Evolutionary conservation across 2,113 vertebrate species (phyloP).

Genomic region (Kobus ellipsiprymnus): DNA sequence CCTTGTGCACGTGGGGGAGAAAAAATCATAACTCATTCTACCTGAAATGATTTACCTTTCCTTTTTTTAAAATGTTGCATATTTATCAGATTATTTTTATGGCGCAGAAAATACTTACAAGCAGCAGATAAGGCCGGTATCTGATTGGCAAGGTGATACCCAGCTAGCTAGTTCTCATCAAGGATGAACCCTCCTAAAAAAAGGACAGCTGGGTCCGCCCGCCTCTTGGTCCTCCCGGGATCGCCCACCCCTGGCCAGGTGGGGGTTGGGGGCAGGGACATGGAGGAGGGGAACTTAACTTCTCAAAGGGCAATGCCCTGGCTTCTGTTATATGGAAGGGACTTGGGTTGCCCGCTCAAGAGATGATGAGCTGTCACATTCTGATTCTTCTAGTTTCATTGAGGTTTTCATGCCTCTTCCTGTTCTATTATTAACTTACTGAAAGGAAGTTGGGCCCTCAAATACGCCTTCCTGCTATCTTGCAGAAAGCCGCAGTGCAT

Average conservation of each 20-base stretch:
- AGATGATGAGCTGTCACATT: neutral
- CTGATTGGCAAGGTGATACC: neutral
- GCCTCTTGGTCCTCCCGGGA: neutral
- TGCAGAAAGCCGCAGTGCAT: neutral
- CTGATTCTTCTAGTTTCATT: neutral
- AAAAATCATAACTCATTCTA: neutral
- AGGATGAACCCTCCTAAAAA: neutral
- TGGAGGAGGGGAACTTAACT: neutral
- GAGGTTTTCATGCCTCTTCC: neutral
- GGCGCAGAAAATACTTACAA: conserved; percentile 16
- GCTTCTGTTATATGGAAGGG: neutral
- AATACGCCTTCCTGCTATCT: neutral
- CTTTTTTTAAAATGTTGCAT: neutral
- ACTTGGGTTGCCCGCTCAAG: neutral
- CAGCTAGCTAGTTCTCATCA: neutral
- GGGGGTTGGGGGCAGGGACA: rapidly evolving
- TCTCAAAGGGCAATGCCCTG: neutral
- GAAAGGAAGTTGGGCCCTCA: conserved; percentile 18
- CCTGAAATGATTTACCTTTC: conserved; percentile 1
- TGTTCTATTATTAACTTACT: neutral
- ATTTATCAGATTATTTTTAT: conserved; percentile 38
- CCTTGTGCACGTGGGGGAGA: neutral
- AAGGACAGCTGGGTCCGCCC: rapidly evolving
- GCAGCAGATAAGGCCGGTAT: neutral
- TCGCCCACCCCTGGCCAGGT: rapidly evolving